These are phyloP conservation scores for Sylvietta virens DNA, from an alignment of 2,113 vertebrate genomes.

Conservation along the genomic window DNA sequence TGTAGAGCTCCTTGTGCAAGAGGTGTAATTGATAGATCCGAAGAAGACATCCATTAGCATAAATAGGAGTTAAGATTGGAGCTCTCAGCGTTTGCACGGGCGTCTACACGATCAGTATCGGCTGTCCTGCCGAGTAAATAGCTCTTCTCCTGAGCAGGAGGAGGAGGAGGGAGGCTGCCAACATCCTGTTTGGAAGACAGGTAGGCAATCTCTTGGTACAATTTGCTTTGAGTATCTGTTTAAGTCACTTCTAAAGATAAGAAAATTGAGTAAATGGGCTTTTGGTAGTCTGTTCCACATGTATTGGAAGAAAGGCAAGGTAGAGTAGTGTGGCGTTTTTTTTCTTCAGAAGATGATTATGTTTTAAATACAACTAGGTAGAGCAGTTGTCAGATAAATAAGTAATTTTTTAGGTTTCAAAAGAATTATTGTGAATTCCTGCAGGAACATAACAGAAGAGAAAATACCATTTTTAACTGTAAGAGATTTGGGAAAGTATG, in stretches of 20 bases:
- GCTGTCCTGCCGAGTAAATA: not conserved
- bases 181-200: not conserved
- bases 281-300: not conserved
- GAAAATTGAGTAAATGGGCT: not conserved
- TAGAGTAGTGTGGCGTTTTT: not conserved
- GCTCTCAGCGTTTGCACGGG: accelerated
- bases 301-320: not conserved
- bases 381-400: not conserved
- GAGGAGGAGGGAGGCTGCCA: not conserved
- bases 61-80: not conserved
- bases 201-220: not conserved
- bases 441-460: not conserved
- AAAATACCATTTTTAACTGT: not conserved
- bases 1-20: not conserved
- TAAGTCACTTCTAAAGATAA: not conserved
- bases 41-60: not conserved
- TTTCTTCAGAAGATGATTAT: not conserved
- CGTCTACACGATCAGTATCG: not conserved
- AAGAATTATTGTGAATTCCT: not conserved
- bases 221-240: not conserved
- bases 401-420: not conserved
- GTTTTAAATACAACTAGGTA: not conserved
- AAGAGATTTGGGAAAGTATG: not conserved
- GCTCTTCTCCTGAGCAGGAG: not conserved
- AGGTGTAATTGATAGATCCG: not conserved